phyloP scores from a whole-genome alignment of 2,797 vertebrate genomes.

The Dendrocincla tyrannina region DNA sequence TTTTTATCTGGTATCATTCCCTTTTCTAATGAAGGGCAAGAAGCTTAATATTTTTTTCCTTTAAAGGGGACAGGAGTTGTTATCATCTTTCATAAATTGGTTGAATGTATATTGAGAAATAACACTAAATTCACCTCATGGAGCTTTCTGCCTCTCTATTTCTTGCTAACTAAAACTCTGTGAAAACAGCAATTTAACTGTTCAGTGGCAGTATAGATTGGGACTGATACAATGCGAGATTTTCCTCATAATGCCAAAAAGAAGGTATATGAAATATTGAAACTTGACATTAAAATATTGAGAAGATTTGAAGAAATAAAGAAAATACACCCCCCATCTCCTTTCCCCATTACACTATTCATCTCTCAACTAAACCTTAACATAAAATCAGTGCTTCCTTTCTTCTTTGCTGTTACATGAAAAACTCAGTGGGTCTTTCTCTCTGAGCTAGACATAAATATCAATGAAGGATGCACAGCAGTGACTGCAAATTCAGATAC shows the following conservation, averaged over 20 bases:
- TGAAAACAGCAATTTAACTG: background rate
- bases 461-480: background rate
- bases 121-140: background rate
- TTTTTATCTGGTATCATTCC: background rate
- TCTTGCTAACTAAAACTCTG: background rate
- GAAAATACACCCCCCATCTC: background rate
- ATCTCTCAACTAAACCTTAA: background rate
- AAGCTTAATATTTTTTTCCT: background rate
- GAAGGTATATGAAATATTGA: background rate
- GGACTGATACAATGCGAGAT: background rate
- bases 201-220: background rate
- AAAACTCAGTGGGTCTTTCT: background rate
- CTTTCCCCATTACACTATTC: background rate
- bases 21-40: background rate
- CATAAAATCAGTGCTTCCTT: background rate
- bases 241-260: background rate
- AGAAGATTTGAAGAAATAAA: background rate
- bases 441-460: background rate
- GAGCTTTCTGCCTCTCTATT: background rate
- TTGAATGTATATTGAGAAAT: background rate
- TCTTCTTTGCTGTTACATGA: background rate
- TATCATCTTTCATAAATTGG: background rate
- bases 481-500: background rate
- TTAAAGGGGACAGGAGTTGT: background rate
- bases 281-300: background rate